These are phyloP conservation scores for Noctua janthe DNA, from an alignment of 2,888 invertebrate species.

Conservation along the genomic window DNA sequence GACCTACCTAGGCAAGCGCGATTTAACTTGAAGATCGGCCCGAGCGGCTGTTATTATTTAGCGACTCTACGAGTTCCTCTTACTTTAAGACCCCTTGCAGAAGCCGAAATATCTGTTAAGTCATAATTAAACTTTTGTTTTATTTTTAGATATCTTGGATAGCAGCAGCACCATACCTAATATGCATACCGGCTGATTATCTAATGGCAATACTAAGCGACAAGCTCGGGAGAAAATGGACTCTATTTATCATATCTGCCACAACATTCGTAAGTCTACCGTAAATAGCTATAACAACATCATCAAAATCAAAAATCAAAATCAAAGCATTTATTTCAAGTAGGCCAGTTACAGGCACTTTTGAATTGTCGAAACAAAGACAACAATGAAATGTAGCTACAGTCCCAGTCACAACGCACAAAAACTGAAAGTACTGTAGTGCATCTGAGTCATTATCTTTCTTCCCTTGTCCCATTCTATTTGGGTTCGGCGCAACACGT, in stretches of 20 bases:
- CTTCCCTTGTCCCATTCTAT: too few species aligned
- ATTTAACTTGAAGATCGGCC: neutral
- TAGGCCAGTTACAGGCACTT: too few species aligned
- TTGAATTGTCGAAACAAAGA: too few species aligned
- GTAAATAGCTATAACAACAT: neutral
- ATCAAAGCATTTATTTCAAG: too few species aligned
- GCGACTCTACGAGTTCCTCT: neutral
- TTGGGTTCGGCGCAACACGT: too few species aligned
- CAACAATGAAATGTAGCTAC: too few species aligned
- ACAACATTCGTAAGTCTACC: constrained; percentile 71
- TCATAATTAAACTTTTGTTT: neutral
- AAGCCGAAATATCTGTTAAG: neutral
- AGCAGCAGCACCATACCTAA: constrained; percentile 79
- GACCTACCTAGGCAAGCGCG: neutral
- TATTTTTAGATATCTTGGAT: constrained; percentile 82
- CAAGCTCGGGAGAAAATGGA: constrained; percentile 78
- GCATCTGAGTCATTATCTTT: neutral
- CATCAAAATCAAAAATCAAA: too few species aligned
- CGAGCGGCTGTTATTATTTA: too few species aligned
- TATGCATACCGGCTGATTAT: constrained; percentile 74
- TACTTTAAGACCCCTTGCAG: neutral
- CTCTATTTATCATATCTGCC: constrained; percentile 77
- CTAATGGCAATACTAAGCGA: constrained; percentile 78
- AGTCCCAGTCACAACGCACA: too few species aligned
- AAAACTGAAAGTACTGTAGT: too few species aligned